Evolutionary conservation across 2,113 vertebrate species (phyloP), one percentile per base, ranked within the genome.

Genomic region (Pithys albifrons): DNA sequence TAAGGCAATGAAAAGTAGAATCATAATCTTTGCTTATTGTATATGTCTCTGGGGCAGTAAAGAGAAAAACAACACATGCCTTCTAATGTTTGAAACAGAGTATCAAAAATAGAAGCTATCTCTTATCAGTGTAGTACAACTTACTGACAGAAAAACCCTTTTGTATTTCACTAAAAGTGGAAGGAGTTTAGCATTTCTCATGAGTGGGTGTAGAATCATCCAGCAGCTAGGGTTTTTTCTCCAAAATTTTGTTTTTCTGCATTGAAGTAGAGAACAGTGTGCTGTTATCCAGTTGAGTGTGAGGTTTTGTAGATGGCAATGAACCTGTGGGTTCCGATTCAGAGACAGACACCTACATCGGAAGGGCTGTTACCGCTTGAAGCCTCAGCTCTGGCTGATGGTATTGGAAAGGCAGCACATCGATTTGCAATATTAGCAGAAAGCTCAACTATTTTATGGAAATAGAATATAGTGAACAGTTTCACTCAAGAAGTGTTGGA

Each of bases 261-360:
- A 19, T 2, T 51, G 24, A 71, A 51, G 28, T 20, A 51, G 31
- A 72, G 49, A 67, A 33, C 3, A 29, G 17, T 18, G 12, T 29
- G 10, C 58, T 73, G 14, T 37, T 73, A 41, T 10, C 8, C 49
- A 61, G 31, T 20, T 57, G 82, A 72, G 13, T 24, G 28, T 17
- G 33, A 73, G 24, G 16, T 10, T 14, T 3, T 82, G 9, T 27
- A 58, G n/a, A 41, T 12, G 7, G 6, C 11, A 57, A 22, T 2
- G 19, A 33, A 31, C 16, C 5, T 22, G 6, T 27, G 14, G 12
- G 33, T 35, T 85, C 61, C 1, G 0, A 3, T 43, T 49, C 23
- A 49, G 58, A 85, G 18, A 57, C 17, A 66, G 37, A 57, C 25
- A 52, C 18, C 37, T 29, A 1, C 0, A 0, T 29, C 43, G n/a